A percentile compares a stretch with the other conserved stretches of the same genome.
Evolutionary conservation across 2,888 invertebrate species (phyloP).

Genomic region (Eugnorisma glareosa): DNA sequence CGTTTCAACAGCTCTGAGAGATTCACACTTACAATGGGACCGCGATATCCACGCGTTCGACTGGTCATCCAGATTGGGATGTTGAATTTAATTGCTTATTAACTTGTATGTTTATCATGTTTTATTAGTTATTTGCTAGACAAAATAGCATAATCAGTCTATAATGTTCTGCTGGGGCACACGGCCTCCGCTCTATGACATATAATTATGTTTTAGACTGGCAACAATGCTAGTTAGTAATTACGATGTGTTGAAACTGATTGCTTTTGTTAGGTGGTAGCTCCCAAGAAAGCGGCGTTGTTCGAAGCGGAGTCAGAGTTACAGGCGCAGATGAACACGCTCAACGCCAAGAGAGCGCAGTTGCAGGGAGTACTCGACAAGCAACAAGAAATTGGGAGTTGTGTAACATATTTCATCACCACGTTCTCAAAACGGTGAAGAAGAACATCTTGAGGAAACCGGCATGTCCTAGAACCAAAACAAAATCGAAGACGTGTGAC

Average conservation of each 20-base stretch:
- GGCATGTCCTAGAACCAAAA: too few species aligned
- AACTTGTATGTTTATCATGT: neutral
- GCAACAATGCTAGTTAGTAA: neutral
- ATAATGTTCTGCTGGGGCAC: too few species aligned
- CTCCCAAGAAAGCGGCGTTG: conserved; percentile 97
- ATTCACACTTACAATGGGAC: conserved; percentile 33
- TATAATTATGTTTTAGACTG: neutral
- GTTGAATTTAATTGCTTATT: neutral
- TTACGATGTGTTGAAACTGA: neutral
- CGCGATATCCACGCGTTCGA: neutral
- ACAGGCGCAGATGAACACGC: conserved; percentile 97
- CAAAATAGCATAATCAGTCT: too few species aligned
- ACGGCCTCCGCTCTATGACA: too few species aligned
- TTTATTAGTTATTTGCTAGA: neutral
- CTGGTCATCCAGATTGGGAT: neutral
- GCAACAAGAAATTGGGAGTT: too few species aligned
- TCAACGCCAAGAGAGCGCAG: conserved; percentile 97
- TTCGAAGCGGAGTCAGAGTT: conserved; percentile 97
- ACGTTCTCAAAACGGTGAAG: too few species aligned
- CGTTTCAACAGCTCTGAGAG: conserved; percentile 12
- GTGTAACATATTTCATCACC: too few species aligned
- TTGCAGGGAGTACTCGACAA: conserved; percentile 93
- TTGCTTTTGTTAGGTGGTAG: conserved; percentile 92
- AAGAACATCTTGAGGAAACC: too few species aligned
- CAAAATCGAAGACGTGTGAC: too few species aligned